phyloP scores from a whole-genome alignment of 1,140 invertebrate genomes.

The Archegozetes longisetosus region DNA sequence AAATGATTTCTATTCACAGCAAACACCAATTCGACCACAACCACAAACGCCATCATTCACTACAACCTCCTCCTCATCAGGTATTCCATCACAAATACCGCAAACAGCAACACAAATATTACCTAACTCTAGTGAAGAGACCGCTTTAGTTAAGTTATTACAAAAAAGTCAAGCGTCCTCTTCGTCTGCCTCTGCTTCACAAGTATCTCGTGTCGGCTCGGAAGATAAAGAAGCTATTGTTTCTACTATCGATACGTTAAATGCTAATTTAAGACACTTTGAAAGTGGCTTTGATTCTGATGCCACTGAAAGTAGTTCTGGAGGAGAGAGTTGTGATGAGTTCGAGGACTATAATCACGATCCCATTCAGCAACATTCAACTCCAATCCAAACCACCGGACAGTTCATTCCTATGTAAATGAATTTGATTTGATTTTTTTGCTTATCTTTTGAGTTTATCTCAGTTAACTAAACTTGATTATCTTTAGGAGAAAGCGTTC shows the following conservation, averaged over 20 bases:
- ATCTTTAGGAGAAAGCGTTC: constrained; percentile 41
- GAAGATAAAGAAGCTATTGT: constrained; percentile 7
- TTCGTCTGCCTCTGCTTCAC: not conserved
- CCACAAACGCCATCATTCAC: not conserved
- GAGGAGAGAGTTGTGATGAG: constrained; percentile 83
- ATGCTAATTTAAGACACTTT: constrained; percentile 16
- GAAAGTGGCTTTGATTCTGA: constrained; percentile 50
- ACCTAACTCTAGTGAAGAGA: not conserved
- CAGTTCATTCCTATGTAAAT: not conserved
- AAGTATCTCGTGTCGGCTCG: not conserved
- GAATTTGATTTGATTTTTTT: not conserved
- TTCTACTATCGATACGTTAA: constrained; percentile 13
- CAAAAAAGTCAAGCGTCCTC: not conserved
- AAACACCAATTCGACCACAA: not conserved
- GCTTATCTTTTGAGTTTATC: not conserved
- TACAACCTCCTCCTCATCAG: not conserved
- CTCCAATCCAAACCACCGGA: not conserved
- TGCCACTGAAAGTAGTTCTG: constrained; percentile 79
- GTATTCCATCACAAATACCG: not conserved
- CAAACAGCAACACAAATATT: not conserved
- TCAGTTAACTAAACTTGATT: not conserved
- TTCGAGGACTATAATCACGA: constrained; percentile 34
- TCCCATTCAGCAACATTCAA: not conserved
- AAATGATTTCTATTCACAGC: not conserved
- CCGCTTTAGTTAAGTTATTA: not conserved